Conservation (phyloP, 2,797 vertebrate genomes). For the Crenichthys baileyi region DNA sequence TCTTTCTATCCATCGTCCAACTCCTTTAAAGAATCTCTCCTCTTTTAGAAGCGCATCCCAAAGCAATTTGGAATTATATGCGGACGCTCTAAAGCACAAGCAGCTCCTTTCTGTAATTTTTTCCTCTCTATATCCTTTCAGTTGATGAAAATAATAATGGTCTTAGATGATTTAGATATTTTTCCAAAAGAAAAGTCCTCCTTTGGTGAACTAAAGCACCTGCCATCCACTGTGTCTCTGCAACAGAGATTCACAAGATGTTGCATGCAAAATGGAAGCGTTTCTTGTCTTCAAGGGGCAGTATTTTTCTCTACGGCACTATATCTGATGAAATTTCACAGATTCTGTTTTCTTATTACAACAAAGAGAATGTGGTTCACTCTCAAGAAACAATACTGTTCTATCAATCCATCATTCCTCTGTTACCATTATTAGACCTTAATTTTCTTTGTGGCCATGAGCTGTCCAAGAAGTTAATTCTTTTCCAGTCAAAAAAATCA, state of each 20-base stretch:
- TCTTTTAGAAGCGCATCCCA: not conserved
- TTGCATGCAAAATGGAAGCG: not conserved
- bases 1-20: not conserved
- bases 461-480: no score
- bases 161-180: not conserved
- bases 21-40: not conserved
- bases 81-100: not conserved
- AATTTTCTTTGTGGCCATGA: no score
- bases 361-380: not conserved
- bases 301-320: not conserved
- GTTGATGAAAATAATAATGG: not conserved
- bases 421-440: not conserved
- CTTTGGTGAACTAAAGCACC: not conserved
- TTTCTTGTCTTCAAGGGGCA: not conserved
- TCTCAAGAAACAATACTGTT: not conserved
- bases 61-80: constrained; percentile 5
- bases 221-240: not conserved
- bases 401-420: not conserved
- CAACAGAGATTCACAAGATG: not conserved
- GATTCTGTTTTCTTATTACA: not conserved
- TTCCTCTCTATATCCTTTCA: not conserved
- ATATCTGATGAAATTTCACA: not conserved
- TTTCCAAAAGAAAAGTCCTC: not conserved
- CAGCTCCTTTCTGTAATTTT: not conserved
- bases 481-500: no score